phyloP scores from a whole-genome alignment of 2,113 vertebrate species.

The Chionodraco myersi region DNA sequence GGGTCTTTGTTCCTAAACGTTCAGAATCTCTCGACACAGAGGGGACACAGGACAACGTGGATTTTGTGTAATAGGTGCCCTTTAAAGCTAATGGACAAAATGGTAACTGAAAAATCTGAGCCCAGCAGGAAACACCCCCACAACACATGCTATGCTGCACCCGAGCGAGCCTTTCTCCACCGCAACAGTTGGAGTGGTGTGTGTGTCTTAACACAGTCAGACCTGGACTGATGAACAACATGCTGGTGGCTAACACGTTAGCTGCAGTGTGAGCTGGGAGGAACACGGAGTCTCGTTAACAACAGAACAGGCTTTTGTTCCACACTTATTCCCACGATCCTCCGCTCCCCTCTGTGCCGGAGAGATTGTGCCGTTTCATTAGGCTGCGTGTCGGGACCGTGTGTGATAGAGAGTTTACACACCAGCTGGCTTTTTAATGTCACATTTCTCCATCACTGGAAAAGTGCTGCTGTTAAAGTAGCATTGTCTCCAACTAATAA shows the following conservation, averaged over 20 bases:
- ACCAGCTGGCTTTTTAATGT: neutral
- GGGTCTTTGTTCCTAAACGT: no score
- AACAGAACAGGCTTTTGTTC: conserved; percentile 1
- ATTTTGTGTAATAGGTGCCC: no score
- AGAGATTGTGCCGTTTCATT: neutral
- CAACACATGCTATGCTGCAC: no score
- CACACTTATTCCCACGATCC: neutral
- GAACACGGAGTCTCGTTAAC: neutral
- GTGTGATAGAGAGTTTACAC: conserved; percentile 11
- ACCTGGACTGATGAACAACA: neutral
- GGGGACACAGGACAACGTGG: no score
- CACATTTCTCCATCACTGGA: neutral
- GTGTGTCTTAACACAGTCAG: neutral
- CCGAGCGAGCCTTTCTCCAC: no score
- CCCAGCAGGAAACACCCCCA: no score
- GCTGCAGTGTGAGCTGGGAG: neutral
- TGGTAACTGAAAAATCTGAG: no score
- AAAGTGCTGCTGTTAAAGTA: neutral
- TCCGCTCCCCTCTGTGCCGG: neutral
- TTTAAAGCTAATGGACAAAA: no score
- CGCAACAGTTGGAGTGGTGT: no score
- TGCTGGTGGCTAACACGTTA: neutral
- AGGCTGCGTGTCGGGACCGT: conserved; percentile 12
- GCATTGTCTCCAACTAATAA: conserved; percentile 9
- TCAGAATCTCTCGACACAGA: no score